Percentiles rank a stretch among this genome's conserved stretches.
These are phyloP conservation scores for Xylocampa areola DNA, from an alignment of 2,888 invertebrate genomes.

Conservation along the genomic window DNA sequence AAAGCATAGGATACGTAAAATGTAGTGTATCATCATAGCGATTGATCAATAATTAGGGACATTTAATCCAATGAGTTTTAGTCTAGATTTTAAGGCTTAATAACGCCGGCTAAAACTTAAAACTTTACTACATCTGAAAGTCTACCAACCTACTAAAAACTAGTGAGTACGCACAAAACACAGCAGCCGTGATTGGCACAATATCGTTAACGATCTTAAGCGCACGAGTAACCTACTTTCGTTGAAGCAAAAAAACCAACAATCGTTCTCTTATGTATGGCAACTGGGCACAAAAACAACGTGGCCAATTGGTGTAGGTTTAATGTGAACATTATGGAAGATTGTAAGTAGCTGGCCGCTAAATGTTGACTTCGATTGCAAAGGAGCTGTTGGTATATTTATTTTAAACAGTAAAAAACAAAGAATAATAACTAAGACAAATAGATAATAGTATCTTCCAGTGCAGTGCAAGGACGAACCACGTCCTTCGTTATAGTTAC, in stretches of 20 bases:
- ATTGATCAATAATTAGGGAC: too few species aligned
- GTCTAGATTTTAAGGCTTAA: too few species aligned
- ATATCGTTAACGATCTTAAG: constrained; percentile 67
- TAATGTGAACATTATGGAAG: constrained; percentile 57
- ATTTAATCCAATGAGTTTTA: too few species aligned
- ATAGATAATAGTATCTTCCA: too few species aligned
- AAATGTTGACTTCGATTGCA: constrained; percentile 7
- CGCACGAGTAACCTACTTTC: constrained; percentile 71
- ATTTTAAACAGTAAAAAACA: too few species aligned
- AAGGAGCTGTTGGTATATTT: constrained; percentile 16
- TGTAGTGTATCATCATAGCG: too few species aligned
- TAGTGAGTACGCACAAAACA: constrained; percentile 44
- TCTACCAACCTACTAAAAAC: constrained; percentile 25
- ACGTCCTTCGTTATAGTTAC: too few species aligned
- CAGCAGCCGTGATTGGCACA: constrained; percentile 62
- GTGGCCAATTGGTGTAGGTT: constrained; percentile 40
- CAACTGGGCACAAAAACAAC: constrained; percentile 57
- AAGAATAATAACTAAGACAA: too few species aligned
- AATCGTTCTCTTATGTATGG: constrained; percentile 62
- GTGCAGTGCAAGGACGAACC: too few species aligned
- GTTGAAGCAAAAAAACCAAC: constrained; percentile 65
- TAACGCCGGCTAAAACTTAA: background rate
- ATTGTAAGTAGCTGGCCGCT: constrained; percentile 29
- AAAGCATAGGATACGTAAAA: too few species aligned
- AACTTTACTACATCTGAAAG: constrained; percentile 19